Base-by-base conservation (phyloP, 1,140 invertebrate species). In the Delia radicum region DNA sequence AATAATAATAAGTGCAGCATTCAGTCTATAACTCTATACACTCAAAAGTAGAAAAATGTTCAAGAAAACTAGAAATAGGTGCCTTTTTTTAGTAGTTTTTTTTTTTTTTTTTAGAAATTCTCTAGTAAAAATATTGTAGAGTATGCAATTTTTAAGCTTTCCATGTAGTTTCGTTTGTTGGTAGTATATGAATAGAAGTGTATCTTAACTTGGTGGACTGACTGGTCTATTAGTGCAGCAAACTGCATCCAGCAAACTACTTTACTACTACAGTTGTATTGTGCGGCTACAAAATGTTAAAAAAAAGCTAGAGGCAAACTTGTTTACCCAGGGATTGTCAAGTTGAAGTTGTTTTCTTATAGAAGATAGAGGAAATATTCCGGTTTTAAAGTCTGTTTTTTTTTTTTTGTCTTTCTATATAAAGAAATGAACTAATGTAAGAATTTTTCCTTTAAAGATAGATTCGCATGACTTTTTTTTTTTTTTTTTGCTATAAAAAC, bases 321-420 rank as follows among this genome's bases (percentile, higher is more conserved):
- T 69, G 65, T 69, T 69, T 69, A 69, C 65, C 29, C 65, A 69
- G 65, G 65, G 29, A 69, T 69, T 69, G 65, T 69, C 65, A 69
- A 69, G 65, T 69, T 69, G 65, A 33, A 21, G 65, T 37, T 69
- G 65, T 69, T 69, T 69, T 55, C 48, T n/a, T 8, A 42, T 42
- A 42, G n/a, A n/a, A 8, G 37, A 42, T 3, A 42, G 10, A 12
- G 37, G n/a, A 55, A 55, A 55, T 13, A 55, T n/a, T 55, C 48
- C 48, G 48, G 48, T 55, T 55, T 55, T 55, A 12, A 42, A 42
- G 37, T 42, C 15, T 55, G 48, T 8, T 18, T 37, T 10, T 33
- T n/a, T 8, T 18, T 21, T 31, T 21, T 29, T 69, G 13, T 69
- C 29, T 69, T 37, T 37, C 31, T 69, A 33, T 55, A 55, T 55